These are phyloP conservation scores for Diplodus sargus DNA, from an alignment of 2,797 vertebrate species.

Conservation along the genomic window DNA sequence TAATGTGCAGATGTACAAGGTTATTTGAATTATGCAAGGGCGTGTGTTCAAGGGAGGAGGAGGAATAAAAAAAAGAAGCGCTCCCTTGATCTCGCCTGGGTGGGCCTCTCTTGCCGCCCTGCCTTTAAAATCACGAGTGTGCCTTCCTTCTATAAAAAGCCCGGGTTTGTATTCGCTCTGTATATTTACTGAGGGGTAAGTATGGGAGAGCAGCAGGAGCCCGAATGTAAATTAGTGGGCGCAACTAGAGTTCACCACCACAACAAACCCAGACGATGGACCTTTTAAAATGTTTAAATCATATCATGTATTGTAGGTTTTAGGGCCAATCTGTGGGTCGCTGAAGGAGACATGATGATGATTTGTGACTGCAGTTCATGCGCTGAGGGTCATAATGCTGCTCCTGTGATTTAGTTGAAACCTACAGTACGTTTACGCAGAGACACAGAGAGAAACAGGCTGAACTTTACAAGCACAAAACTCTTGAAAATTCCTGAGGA, in stretches of 20 bases:
- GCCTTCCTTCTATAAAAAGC: conserved; percentile 80
- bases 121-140: conserved; percentile 75
- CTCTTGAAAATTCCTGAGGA: not conserved
- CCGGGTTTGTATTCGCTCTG: conserved; percentile 45
- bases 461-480: conserved; percentile 1
- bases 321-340: conserved; percentile 44
- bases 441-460: not conserved
- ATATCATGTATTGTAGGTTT: conserved; percentile 60
- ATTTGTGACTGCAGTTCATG: conserved; percentile 35
- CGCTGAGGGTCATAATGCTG: not conserved
- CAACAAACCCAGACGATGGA: conserved; percentile 66
- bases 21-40: conserved; percentile 82
- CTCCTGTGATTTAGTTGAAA: conserved; percentile 19
- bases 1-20: conserved; percentile 82
- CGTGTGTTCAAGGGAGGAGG: conserved; percentile 71
- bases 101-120: conserved; percentile 74
- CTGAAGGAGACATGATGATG: conserved; percentile 31
- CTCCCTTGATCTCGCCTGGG: conserved; percentile 80
- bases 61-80: conserved; percentile 50
- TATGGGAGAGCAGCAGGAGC: conserved; percentile 68
- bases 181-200: conserved; percentile 79
- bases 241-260: conserved; percentile 66
- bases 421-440: not conserved
- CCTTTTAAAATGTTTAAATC: conserved; percentile 65
- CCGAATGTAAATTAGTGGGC: conserved; percentile 80